Evolutionary conservation across 2,113 vertebrate genomes (phyloP), one percentile per base, ranked within the genome.

Genomic region (Burhinus oedicnemus): DNA sequence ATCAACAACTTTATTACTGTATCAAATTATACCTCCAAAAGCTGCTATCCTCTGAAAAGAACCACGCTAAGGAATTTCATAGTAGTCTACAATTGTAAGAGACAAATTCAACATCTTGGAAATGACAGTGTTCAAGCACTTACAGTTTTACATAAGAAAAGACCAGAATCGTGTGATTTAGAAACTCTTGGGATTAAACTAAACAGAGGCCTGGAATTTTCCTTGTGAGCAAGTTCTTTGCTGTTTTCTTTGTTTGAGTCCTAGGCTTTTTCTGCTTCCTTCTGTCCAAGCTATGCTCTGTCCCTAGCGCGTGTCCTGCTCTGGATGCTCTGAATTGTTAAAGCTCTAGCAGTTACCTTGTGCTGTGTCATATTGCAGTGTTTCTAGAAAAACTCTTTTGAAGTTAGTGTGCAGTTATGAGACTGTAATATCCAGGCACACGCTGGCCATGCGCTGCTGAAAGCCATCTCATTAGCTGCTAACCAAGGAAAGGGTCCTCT

Each of bases 401-500:
- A 21, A 65, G 64, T n/a, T 60, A 6, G 7, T 29, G 6, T 36
- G 69, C 40, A 7, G 1, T 60, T 15, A 16, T 55, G n/a, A 14
- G 57, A 1, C 9, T 47, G 20, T 5, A 12, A 7, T 25, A 7
- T 14, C 92, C 3, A 0, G 20, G 18, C 49, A 40, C 14, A 4
- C 44, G 1, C 8, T 6, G 5, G 61, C 49, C 77, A 10, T 0
- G 0, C 1, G 9, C 45, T 26, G 27, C 44, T 42, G 51, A 34
- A 74, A 86, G 47, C 74, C 45, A 0, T 38, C 74, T 51, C 44
- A 2, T 21, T 6, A 49, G 58, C 70, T 74, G 62, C 83, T 52
- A 34, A 5, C 13, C 74, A 25, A 8, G 32, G 18, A 26, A 2
- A 26, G 32, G 23, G 38, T 54, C 17, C 47, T 52, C 87, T 13